Conservation (phyloP, 2,797 vertebrate genomes). For the Epinephelus awoara region DNA sequence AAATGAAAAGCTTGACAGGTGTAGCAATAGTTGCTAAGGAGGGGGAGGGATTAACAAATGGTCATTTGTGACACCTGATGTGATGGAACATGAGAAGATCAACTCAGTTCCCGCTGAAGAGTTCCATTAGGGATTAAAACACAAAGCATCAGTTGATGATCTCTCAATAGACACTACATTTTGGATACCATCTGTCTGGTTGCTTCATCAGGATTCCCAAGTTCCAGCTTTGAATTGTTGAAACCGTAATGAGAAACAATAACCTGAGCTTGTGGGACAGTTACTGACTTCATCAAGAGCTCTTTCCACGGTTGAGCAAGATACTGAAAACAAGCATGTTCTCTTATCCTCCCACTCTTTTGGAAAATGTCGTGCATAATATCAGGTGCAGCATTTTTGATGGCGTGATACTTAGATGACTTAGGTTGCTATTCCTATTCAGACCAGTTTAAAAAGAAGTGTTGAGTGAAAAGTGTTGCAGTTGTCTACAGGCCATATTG, state of each 20-base stretch:
- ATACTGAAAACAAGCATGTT: neutral
- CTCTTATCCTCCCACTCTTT: neutral
- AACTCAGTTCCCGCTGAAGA: neutral
- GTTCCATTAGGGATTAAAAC: neutral
- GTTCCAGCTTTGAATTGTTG: neutral
- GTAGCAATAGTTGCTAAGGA: too few relatives aligned
- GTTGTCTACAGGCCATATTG: neutral
- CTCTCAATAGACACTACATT: neutral
- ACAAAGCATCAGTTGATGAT: neutral
- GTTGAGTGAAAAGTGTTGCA: neutral
- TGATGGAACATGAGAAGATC: neutral
- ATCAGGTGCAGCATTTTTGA: neutral
- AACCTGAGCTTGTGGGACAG: neutral
- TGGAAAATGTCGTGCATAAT: neutral
- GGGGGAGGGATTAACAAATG: neutral
- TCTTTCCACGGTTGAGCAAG: neutral
- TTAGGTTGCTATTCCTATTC: neutral
- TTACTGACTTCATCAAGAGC: neutral
- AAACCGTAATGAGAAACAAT: neutral
- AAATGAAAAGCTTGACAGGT: too few relatives aligned
- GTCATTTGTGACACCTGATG: neutral
- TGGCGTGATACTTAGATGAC: neutral
- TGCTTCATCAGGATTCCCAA: neutral
- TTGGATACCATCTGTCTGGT: conserved; percentile 2
- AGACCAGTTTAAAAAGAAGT: neutral